Evolutionary conservation across 2,888 invertebrate species (phyloP), one percentile per base, ranked within the genome.

Genomic region (Pristionchus japonicus): DNA sequence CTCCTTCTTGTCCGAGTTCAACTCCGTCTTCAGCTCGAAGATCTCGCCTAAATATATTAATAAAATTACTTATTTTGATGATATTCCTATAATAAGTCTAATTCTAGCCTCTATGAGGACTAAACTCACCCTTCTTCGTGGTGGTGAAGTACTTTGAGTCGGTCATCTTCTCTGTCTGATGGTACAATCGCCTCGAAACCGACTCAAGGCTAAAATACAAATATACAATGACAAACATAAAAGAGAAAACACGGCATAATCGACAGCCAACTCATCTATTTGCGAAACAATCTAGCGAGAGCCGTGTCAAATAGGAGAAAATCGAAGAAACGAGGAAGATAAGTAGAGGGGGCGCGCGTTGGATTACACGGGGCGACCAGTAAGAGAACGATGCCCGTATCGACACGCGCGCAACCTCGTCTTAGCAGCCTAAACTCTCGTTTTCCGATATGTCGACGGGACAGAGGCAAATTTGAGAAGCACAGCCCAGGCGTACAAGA

Each of bases 141-240:
- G 99, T 99, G 15, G 99, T 99, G 95, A 99, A 99, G 95, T 99
- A 99, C 95, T 99, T 99, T 86, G 99, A 98, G 95, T 99, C 99
- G 80, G 99, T 99, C 99, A 99, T 99, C n/a, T 70, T 86, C 82
- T n/a, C 15, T n/a, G 9, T 31, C 47, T 82, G 52, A 27, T 77
- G 77, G 37, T 77, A 77, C 77, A 52, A 52, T 34, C 82, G 85
- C 64, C 85, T 85, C 40, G 31, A 11, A 17, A 27, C 61, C 57
- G 85, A 64, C 40, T 34, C 61, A 37, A 61, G 64, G 64, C 85
- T 61, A 7, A 64, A 40, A 37, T 20, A 47, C 31, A 31, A 31
- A 3, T 49, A 49, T 7, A 1, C 9, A 6, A 20, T 4, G 34
- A 20, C 13, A 17, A 80, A 52, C 27, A 77, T 23, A 67, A 37